Percentiles rank a stretch among this genome's conserved stretches.
phyloP scores from a whole-genome alignment of 2,888 invertebrate genomes.

The Stratiomys singularior region DNA sequence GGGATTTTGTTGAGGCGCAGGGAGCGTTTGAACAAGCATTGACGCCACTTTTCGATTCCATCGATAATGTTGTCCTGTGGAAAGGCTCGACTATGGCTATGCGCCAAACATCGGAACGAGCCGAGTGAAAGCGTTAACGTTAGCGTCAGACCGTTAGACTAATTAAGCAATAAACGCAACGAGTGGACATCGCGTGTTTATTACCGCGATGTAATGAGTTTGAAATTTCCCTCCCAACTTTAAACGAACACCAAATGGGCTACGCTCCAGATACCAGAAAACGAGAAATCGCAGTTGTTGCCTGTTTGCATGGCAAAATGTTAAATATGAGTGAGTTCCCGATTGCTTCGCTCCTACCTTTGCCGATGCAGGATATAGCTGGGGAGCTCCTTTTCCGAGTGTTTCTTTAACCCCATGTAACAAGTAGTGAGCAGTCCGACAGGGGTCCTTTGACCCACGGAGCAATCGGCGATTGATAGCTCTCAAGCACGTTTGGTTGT shows the following conservation, averaged over 20 bases:
- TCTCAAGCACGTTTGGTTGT: too few relatives aligned
- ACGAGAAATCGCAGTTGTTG: conserved; percentile 9
- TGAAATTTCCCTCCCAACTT: conserved; percentile 45
- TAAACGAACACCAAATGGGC: conserved; percentile 37
- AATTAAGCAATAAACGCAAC: conserved; percentile 51
- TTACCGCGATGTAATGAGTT: conserved; percentile 46
- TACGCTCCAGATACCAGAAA: conserved; percentile 36
- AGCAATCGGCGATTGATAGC: too few relatives aligned
- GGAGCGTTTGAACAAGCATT: neutral
- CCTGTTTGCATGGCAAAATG: conserved; percentile 12
- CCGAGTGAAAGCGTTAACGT: neutral
- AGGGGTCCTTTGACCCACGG: too few relatives aligned
- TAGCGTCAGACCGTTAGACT: conserved; percentile 33
- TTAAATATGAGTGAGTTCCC: conserved; percentile 1
- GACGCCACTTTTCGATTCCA: neutral
- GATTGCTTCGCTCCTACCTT: neutral
- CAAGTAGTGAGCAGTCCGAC: too few relatives aligned
- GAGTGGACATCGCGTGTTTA: conserved; percentile 50
- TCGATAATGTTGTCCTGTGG: neutral
- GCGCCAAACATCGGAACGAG: neutral
- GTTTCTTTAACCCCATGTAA: too few relatives aligned
- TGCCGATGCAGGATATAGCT: neutral
- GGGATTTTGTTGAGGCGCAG: neutral
- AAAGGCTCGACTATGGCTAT: neutral
- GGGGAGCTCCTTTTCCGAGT: too few relatives aligned